These are phyloP conservation scores for Trisateles emortualis DNA, from an alignment of 2,888 invertebrate species.

Conservation along the genomic window DNA sequence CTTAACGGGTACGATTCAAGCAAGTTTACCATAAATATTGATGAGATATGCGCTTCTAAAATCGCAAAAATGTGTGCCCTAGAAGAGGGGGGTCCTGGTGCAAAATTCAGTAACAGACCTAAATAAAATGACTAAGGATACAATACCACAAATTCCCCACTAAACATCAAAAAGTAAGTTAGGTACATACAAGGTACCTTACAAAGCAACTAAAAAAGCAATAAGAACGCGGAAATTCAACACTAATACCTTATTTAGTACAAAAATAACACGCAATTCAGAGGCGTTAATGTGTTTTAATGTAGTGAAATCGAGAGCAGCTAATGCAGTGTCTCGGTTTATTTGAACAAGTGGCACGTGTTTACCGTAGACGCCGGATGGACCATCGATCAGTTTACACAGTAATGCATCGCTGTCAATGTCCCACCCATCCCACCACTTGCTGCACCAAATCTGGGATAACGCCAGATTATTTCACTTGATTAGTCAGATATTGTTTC, in stretches of 20 bases:
- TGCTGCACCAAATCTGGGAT: slow-evolving; percentile 54
- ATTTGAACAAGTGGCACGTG: slow-evolving; percentile 86
- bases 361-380: slow-evolving; percentile 83
- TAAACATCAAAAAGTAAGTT: too few relatives aligned
- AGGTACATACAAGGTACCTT: too few relatives aligned
- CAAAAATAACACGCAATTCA: slow-evolving; percentile 77
- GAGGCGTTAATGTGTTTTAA: slow-evolving; percentile 85
- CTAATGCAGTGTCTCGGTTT: slow-evolving; percentile 83
- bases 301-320: slow-evolving; percentile 84
- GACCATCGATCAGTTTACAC: slow-evolving; percentile 83
- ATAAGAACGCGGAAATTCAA: slow-evolving; percentile 42
- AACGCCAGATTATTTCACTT: slow-evolving; percentile 37
- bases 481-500: slow-evolving; percentile 29
- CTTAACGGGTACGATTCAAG: too few relatives aligned
- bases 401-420: slow-evolving; percentile 82
- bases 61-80: too few relatives aligned
- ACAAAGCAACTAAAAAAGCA: background rate
- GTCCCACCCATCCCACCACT: slow-evolving; percentile 69
- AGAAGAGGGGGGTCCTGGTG: too few relatives aligned
- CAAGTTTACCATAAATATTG: too few relatives aligned
- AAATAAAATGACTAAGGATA: too few relatives aligned
- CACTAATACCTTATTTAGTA: slow-evolving; percentile 62
- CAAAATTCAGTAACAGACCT: too few relatives aligned
- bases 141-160: too few relatives aligned
- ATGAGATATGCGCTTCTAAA: too few relatives aligned